Evolutionary conservation across 2,113 vertebrate genomes (phyloP).

Genomic region (Aplodontia rufa): DNA sequence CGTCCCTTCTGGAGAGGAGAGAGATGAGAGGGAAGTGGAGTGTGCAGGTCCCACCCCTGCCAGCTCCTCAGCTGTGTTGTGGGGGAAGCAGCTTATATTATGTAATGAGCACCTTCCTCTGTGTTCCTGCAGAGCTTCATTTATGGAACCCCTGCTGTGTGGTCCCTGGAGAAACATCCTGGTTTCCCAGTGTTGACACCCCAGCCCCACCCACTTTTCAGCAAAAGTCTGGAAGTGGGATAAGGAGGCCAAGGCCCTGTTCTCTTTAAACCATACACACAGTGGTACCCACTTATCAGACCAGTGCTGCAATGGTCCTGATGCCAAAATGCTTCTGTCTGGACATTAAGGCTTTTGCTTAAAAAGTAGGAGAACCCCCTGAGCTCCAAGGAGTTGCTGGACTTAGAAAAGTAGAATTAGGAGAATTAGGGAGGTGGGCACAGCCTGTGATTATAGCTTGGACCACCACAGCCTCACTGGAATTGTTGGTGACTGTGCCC

Average conservation of each 20-base stretch:
- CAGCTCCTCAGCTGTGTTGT: not conserved
- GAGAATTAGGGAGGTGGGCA: not conserved
- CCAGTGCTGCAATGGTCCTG: not conserved
- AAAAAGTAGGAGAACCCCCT: not conserved
- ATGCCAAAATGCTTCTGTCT: not conserved
- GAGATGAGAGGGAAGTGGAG: too few relatives aligned
- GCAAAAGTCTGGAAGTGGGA: not conserved
- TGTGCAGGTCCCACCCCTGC: not conserved
- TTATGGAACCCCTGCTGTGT: not conserved
- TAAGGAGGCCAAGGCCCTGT: not conserved
- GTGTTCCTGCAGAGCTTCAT: not conserved
- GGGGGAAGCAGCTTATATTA: not conserved
- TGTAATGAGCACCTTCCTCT: fast-evolving
- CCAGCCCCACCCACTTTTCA: not conserved
- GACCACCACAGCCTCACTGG: not conserved
- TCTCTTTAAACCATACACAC: not conserved
- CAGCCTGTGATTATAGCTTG: not conserved
- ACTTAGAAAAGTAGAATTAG: not conserved
- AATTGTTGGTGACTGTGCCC: not conserved
- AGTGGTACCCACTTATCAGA: not conserved
- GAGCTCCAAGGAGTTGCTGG: not conserved
- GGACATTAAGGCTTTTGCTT: not conserved
- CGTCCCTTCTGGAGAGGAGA: not conserved
- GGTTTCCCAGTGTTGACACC: not conserved
- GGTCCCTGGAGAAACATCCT: not conserved